Conservation (phyloP, 2,888 invertebrate species). For the Nipponacmea schrenckii region DNA sequence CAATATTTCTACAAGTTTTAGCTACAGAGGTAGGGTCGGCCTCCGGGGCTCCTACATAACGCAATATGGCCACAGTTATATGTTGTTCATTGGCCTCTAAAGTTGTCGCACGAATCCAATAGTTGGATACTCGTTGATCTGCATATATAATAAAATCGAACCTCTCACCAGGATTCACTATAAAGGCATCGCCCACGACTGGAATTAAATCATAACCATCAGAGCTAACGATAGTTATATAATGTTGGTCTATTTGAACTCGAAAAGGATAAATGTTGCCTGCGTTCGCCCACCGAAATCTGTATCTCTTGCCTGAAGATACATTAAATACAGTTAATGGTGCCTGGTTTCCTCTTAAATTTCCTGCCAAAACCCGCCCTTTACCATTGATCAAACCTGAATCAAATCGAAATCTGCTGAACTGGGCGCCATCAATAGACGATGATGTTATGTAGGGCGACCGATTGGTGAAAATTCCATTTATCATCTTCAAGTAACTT, state of each 20-base stretch:
- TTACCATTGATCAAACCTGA: slow-evolving; percentile 37
- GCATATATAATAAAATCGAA: slow-evolving; percentile 38
- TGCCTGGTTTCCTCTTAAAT: slow-evolving; percentile 24
- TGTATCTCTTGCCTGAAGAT: slow-evolving; percentile 19
- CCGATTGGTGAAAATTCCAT: slow-evolving; percentile 8
- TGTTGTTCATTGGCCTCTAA: slow-evolving; percentile 21
- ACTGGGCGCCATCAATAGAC: slow-evolving; percentile 27
- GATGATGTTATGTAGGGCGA: not conserved
- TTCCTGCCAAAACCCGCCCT: slow-evolving; percentile 27
- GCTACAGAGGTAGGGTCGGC: slow-evolving; percentile 13
- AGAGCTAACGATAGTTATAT: slow-evolving; percentile 33
- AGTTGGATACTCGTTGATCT: slow-evolving; percentile 29
- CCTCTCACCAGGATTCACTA: slow-evolving; percentile 37
- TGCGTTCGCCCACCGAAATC: slow-evolving; percentile 37
- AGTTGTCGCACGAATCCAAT: slow-evolving; percentile 38
- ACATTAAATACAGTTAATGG: slow-evolving; percentile 31
- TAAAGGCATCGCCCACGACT: slow-evolving; percentile 27
- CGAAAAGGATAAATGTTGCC: slow-evolving; percentile 33
- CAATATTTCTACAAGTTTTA: slow-evolving; percentile 18
- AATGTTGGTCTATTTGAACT: slow-evolving; percentile 38
- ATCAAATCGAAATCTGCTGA: slow-evolving; percentile 22
- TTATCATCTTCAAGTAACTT: slow-evolving; percentile 6
- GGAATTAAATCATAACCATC: slow-evolving; percentile 37
- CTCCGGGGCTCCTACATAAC: slow-evolving; percentile 14
- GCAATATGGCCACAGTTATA: slow-evolving; percentile 23